phyloP scores from a whole-genome alignment of 2,888 invertebrate genomes.

The Philopedon plagiatum region DNA sequence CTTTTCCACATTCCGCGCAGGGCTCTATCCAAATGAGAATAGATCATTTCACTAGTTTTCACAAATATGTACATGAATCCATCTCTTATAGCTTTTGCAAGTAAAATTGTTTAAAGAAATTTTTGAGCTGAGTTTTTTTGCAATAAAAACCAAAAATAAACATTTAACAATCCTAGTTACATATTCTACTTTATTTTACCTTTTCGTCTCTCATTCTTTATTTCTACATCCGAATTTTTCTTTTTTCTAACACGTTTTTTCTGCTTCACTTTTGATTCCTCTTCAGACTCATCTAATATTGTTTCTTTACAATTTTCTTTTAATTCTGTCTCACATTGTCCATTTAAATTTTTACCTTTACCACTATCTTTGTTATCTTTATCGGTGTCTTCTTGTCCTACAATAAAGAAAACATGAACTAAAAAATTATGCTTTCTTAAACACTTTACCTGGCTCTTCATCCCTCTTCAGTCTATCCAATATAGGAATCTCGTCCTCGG shows the following conservation, averaged over 20 bases:
- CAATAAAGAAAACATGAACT: neutral
- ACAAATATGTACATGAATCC: too few relatives aligned
- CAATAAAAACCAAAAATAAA: too few relatives aligned
- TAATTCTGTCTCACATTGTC: neutral
- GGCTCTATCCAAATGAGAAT: constrained; percentile 13
- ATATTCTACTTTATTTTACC: neutral
- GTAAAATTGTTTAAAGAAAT: too few relatives aligned
- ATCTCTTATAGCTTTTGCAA: too few relatives aligned
- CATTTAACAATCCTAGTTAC: too few relatives aligned
- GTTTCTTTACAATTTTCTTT: neutral
- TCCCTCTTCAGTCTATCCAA: constrained; percentile 4
- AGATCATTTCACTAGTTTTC: neutral
- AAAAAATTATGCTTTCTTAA: neutral
- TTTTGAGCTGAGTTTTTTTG: too few relatives aligned
- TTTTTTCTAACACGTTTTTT: constrained; percentile 6
- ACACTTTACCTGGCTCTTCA: neutral
- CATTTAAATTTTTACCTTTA: neutral
- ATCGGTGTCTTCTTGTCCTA: neutral
- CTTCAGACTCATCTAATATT: neutral
- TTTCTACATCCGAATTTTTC: neutral
- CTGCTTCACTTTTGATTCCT: neutral
- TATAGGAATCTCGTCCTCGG: constrained; percentile 25
- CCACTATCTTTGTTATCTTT: neutral
- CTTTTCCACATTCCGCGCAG: constrained; percentile 34
- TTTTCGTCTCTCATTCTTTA: constrained; percentile 5